A percentile compares a stretch with the other conserved stretches of the same genome.
Evolutionary conservation across 2,888 invertebrate species (phyloP).

Genomic region (Netelia melanura): DNA sequence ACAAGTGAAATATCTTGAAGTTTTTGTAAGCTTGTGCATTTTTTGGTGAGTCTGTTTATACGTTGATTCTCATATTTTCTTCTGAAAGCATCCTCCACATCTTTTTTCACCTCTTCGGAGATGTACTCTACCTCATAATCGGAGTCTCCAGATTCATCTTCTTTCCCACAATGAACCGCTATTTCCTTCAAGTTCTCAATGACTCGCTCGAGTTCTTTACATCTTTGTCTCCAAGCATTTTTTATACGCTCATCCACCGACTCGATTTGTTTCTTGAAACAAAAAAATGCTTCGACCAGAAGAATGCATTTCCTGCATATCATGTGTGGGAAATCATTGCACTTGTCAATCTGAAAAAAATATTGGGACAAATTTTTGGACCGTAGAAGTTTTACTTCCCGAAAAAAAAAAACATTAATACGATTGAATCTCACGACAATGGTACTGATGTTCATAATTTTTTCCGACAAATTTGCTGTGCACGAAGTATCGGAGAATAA

Average conservation of each 20-base stretch:
- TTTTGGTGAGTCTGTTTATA: slow-evolving; percentile 28
- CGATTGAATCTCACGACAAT: slow-evolving; percentile 66
- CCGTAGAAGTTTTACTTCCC: slow-evolving; percentile 8
- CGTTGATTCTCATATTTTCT: slow-evolving; percentile 25
- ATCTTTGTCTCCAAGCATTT: slow-evolving; percentile 5
- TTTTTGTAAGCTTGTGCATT: background rate
- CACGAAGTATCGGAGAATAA: slow-evolving; percentile 68
- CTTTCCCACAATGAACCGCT: background rate
- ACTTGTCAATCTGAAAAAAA: slow-evolving; percentile 63
- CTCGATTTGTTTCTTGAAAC: slow-evolving; percentile 73
- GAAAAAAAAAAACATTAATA: slow-evolving; percentile 16
- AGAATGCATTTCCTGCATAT: slow-evolving; percentile 75
- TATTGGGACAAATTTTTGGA: background rate
- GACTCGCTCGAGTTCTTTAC: background rate
- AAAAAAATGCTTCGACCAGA: slow-evolving; percentile 70
- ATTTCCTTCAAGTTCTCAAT: background rate
- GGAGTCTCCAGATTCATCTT: slow-evolving; percentile 58
- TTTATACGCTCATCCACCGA: slow-evolving; percentile 67
- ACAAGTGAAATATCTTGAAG: background rate
- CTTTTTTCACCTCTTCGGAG: slow-evolving; percentile 71
- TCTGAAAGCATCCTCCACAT: slow-evolving; percentile 70
- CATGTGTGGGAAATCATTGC: slow-evolving; percentile 70
- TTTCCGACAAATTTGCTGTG: slow-evolving; percentile 65
- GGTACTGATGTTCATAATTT: slow-evolving; percentile 68
- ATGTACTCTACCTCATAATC: slow-evolving; percentile 71